Conservation (phyloP, 2,113 vertebrate genomes). For the Chaetorhynchus papuensis region DNA sequence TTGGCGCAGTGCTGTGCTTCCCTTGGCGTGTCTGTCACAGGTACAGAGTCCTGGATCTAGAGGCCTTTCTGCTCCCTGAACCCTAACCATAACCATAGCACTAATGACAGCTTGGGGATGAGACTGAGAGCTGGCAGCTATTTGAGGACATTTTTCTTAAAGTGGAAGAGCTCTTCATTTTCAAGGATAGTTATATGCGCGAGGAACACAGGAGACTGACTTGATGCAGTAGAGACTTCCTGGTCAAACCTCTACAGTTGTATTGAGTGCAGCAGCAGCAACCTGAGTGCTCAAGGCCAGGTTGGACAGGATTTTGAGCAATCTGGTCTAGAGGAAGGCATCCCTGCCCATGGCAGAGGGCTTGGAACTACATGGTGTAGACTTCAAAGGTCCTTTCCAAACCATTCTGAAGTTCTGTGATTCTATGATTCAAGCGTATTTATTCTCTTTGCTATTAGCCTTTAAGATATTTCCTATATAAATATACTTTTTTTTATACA, state of each 20-base stretch:
- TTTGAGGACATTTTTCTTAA: background rate
- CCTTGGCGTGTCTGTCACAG: background rate
- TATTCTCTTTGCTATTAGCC: background rate
- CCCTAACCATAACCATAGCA: background rate
- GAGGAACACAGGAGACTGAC: fast-evolving
- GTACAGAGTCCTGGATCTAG: background rate
- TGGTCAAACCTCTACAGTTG: background rate
- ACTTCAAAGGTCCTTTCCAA: background rate
- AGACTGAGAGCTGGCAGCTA: background rate
- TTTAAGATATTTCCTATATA: background rate
- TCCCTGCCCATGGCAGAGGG: no score
- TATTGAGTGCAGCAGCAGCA: background rate
- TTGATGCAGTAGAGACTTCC: background rate
- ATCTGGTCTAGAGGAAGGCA: background rate
- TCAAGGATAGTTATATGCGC: fast-evolving
- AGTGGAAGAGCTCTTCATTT: background rate
- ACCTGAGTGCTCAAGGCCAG: no score
- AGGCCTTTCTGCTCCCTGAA: background rate
- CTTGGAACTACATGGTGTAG: background rate
- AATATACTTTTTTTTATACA: background rate
- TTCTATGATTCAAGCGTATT: background rate
- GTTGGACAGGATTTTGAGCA: background rate
- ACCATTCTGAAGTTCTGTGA: background rate
- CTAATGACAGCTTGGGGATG: background rate
- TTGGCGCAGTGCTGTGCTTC: background rate